Base-by-base conservation (phyloP, 2,113 vertebrate species). In the Oreochromis spilurus region DNA sequence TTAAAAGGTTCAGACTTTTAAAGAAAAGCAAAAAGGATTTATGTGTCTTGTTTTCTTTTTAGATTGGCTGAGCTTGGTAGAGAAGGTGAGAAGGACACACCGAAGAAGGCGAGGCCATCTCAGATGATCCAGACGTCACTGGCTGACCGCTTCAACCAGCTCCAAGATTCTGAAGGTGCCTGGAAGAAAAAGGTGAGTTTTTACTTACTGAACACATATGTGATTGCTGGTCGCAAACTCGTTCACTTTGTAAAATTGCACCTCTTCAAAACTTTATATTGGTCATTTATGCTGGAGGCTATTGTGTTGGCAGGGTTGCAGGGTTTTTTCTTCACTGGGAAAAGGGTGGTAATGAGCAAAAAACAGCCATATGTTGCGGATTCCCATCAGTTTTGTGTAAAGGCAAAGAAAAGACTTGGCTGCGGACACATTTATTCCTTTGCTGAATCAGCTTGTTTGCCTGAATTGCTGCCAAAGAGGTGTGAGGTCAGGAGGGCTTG, bases 181-280 rank as follows among this genome's bases (percentile, higher is more conserved):
- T 97, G 97, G 96, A 97, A 48, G 92, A 97, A 96, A 91, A 97
- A 97, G 95, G 96, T 97, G 40, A 8, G 26, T 50, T 29, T 60
- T 48, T 5, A 8, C 10, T 34, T 21, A 11, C 12, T 31, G 14
- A 54, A 29, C 9, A 16, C 38, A 55, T 45, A 50, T 67, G 40
- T 17, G 70, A 19, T 84, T 24, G 17, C 36, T 24, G n/a, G 19
- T 50, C 26, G n/a, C 79, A 81, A 50, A 34, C 17, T 26, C 24
- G 34, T 50, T 31, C 19, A 40, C 62, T 67, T 38, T 38, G 36
- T 75, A 34, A 87, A 21, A 36, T 62, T 21, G 45, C 21, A 26
- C 2, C 16, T 65, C 58, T 50, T 26, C 36, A 38, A 26, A 26
- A 26, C 40, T 17, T 48, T 72, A 53, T 75, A 40, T 38, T 21